Conservation (phyloP, 1,140 invertebrate genomes). For the Telenomus remus region DNA sequence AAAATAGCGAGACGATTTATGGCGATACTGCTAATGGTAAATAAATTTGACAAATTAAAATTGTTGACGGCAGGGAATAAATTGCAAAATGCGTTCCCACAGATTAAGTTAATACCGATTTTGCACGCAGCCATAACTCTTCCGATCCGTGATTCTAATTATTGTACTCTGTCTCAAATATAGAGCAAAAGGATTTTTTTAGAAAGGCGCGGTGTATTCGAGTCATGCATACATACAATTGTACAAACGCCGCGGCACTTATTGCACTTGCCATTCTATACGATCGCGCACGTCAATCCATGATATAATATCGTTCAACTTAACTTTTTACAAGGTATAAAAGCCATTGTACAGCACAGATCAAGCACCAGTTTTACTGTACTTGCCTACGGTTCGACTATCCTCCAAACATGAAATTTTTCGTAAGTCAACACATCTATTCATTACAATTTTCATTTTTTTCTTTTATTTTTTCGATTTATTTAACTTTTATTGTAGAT, state of each 20-base stretch:
- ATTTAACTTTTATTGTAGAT: slow-evolving; percentile 5
- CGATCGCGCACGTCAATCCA: slow-evolving; percentile 45
- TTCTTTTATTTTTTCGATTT: not conserved
- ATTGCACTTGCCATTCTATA: slow-evolving; percentile 47
- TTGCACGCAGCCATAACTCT: not conserved
- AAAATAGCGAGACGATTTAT: no score
- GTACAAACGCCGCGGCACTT: slow-evolving; percentile 27
- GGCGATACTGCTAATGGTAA: no score
- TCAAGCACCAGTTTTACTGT: slow-evolving; percentile 64
- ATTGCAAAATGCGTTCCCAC: no score
- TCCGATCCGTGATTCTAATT: slow-evolving; percentile 15
- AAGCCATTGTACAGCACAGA: slow-evolving; percentile 61
- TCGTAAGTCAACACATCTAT: slow-evolving; percentile 60
- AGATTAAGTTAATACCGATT: not conserved
- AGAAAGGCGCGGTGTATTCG: slow-evolving; percentile 60
- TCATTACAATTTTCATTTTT: not conserved
- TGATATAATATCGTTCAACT: slow-evolving; percentile 57
- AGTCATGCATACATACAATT: slow-evolving; percentile 34
- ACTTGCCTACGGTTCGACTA: slow-evolving; percentile 41
- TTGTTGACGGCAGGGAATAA: no score
- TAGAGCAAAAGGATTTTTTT: slow-evolving; percentile 44
- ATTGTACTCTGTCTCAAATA: slow-evolving; percentile 57
- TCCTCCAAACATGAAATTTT: slow-evolving; percentile 64
- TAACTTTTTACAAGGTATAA: slow-evolving; percentile 65
- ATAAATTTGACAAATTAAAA: no score